Evolutionary conservation across 2,113 vertebrate genomes (phyloP).

Genomic region (Onychostruthus taczanowskii): DNA sequence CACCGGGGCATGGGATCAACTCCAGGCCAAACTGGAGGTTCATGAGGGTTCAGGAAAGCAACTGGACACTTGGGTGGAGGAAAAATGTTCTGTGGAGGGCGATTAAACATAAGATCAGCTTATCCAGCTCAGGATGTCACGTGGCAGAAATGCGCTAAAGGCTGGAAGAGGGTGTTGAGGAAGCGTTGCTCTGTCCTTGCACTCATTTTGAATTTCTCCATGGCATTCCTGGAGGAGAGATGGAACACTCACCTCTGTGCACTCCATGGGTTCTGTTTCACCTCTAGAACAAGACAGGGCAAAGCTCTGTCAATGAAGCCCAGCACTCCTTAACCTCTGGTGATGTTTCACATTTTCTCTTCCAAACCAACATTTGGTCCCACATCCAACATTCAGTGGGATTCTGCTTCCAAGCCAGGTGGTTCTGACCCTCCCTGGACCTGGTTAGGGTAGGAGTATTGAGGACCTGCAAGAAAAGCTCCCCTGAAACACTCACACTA

Average conservation of each 20-base stretch:
- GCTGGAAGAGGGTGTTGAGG: not conserved
- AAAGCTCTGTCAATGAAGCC: not conserved
- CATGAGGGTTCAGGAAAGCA: slow-evolving; percentile 26
- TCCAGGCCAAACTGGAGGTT: slow-evolving; percentile 12
- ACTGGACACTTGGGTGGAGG: not conserved
- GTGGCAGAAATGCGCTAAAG: not conserved
- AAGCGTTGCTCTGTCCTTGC: not conserved
- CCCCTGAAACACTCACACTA: not conserved
- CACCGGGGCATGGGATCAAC: not conserved
- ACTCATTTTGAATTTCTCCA: not conserved
- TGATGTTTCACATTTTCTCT: not conserved
- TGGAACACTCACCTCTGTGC: not conserved
- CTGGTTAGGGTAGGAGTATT: fast-evolving
- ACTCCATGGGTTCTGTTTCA: not conserved
- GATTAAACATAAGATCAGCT: not conserved
- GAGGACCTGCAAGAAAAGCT: not conserved
- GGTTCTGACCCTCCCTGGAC: not conserved
- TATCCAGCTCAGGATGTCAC: not conserved
- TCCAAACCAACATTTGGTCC: fast-evolving
- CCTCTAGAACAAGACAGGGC: not conserved
- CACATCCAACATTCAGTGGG: not conserved
- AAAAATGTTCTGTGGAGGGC: not conserved
- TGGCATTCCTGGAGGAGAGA: not conserved
- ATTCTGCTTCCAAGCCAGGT: not conserved
- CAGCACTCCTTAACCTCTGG: fast-evolving